A percentile compares a stretch with the other conserved stretches of the same genome.
Conservation (phyloP, 2,797 vertebrate species). For the Sebastolobus alascanus region DNA sequence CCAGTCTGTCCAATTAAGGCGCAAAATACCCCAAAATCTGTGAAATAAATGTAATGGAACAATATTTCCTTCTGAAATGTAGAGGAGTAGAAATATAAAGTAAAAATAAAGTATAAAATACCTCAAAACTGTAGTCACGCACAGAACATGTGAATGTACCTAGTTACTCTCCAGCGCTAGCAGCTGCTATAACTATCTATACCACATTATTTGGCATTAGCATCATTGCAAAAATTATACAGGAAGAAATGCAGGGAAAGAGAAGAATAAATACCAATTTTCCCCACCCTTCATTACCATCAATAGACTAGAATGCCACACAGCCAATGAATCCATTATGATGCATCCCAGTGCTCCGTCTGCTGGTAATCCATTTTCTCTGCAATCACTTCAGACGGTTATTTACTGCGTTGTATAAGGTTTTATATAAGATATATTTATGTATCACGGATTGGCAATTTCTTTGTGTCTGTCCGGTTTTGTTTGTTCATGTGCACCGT, state of each 20-base stretch:
- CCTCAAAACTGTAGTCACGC: neutral
- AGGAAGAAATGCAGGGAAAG: neutral
- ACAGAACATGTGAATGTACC: too few relatives aligned
- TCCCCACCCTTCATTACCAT: neutral
- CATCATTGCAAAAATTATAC: neutral
- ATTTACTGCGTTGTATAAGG: neutral
- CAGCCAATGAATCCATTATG: constrained; percentile 14
- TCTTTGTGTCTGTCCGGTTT: neutral
- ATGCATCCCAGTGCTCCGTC: neutral
- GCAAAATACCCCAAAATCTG: neutral
- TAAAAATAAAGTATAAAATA: neutral
- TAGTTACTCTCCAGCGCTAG: neutral
- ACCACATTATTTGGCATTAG: neutral
- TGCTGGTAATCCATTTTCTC: constrained; percentile 23
- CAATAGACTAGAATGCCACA: constrained; percentile 4
- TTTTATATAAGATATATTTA: neutral
- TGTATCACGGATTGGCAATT: constrained; percentile 13
- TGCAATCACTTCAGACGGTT: constrained; percentile 20
- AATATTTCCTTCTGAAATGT: neutral
- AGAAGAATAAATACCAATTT: neutral
- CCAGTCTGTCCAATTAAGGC: too few relatives aligned
- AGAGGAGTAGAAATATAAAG: neutral
- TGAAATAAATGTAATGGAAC: neutral
- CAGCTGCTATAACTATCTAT: neutral
- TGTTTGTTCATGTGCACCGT: neutral